These are phyloP conservation scores for Chiroxiphia lanceolata DNA, from an alignment of 2,797 vertebrate genomes.

Conservation along the genomic window DNA sequence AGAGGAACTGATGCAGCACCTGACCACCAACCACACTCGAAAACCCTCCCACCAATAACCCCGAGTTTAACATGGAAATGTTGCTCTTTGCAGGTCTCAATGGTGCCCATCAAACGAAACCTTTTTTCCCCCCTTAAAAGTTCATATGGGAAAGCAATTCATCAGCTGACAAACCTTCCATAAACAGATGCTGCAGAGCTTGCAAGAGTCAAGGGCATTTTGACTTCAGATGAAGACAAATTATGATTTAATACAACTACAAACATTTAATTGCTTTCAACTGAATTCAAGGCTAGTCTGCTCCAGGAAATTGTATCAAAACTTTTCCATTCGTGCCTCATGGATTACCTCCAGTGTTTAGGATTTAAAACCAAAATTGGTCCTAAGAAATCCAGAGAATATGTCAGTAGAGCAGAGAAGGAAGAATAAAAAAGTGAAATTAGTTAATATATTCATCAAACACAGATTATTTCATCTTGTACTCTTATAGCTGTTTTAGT, in stretches of 20 bases:
- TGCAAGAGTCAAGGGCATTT: neutral
- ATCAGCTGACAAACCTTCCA: neutral
- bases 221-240: neutral
- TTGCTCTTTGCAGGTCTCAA: neutral
- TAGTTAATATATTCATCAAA: neutral
- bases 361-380: neutral
- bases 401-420: neutral
- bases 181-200: neutral
- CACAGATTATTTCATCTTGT: neutral
- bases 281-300: neutral
- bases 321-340: neutral
- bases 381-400: neutral
- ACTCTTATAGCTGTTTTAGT: neutral
- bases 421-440: neutral
- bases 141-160: neutral
- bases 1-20: neutral
- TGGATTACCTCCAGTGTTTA: neutral
- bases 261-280: slow-evolving; percentile 15
- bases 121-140: neutral
- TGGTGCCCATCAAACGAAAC: neutral
- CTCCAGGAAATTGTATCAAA: neutral
- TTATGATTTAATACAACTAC: neutral
- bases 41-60: neutral
- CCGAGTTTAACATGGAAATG: neutral
- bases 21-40: neutral